Conservation (phyloP, 2,888 invertebrate genomes). For the Cryptus armator region DNA sequence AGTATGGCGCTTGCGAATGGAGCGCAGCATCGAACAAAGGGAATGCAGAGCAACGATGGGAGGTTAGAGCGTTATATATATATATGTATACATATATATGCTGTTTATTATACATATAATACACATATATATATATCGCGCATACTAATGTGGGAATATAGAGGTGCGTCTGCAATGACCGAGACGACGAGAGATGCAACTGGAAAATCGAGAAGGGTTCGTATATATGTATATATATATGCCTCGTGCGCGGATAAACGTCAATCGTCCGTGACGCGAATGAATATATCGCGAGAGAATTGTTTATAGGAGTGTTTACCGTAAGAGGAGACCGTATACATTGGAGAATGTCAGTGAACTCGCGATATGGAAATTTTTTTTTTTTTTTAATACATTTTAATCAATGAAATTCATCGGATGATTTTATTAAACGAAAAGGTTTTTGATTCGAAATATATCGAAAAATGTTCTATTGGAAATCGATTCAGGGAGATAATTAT, state of each 20-base stretch:
- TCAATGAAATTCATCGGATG: too few relatives aligned
- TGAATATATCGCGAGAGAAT: constrained; percentile 11
- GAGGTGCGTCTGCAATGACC: constrained; percentile 30
- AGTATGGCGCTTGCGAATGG: constrained; percentile 22
- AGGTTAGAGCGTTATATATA: constrained; percentile 13
- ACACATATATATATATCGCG: not conserved
- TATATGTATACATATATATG: not conserved
- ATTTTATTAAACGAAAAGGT: too few relatives aligned
- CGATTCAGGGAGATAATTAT: too few relatives aligned
- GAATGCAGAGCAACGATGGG: constrained; percentile 20
- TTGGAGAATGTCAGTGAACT: too few relatives aligned
- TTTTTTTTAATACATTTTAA: too few relatives aligned
- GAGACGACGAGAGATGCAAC: constrained; percentile 22
- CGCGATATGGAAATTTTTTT: too few relatives aligned
- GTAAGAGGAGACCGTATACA: too few relatives aligned
- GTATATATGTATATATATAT: not conserved
- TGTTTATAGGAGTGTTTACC: not conserved
- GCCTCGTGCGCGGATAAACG: constrained; percentile 38
- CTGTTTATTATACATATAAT: not conserved
- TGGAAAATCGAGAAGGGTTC: constrained; percentile 8
- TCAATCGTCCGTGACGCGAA: constrained; percentile 45
- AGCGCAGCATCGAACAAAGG: constrained; percentile 57
- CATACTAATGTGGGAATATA: not conserved
- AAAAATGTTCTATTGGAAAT: too few relatives aligned
- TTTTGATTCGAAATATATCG: too few relatives aligned